Conservation (phyloP, 2,113 vertebrate species). For the Pelecanus crispus region DNA sequence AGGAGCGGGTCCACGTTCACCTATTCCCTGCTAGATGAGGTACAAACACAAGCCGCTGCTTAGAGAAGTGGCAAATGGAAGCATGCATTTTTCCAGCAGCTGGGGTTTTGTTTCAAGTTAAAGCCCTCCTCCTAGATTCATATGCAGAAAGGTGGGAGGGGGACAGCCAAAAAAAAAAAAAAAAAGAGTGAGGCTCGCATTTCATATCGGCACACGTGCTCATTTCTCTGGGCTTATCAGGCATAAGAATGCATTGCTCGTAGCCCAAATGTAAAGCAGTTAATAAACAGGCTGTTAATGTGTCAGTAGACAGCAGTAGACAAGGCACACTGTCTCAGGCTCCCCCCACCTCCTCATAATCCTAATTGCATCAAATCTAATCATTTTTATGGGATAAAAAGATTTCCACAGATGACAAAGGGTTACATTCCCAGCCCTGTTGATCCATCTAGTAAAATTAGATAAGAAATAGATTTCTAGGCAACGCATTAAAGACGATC, state of each 20-base stretch:
- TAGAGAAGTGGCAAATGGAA: accelerated
- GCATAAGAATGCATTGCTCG: neutral
- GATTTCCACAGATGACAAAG: slow-evolving; percentile 65
- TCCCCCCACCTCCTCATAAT: slow-evolving; percentile 49
- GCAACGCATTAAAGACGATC: neutral
- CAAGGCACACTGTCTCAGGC: neutral
- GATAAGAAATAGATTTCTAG: slow-evolving; percentile 54
- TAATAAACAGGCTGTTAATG: slow-evolving; percentile 64
- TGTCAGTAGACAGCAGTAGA: slow-evolving; percentile 26
- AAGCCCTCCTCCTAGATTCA: slow-evolving; percentile 28
- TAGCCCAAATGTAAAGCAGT: slow-evolving; percentile 23
- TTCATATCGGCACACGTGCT: neutral
- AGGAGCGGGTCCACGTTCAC: accelerated
- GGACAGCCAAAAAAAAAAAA: neutral
- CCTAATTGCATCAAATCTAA: slow-evolving; percentile 68
- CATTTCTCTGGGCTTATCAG: neutral
- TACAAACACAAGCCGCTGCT: accelerated
- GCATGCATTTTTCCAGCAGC: accelerated
- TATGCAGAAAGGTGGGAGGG: slow-evolving; percentile 19
- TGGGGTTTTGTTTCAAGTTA: neutral
- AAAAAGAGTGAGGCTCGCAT: neutral
- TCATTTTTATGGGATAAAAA: slow-evolving; percentile 70
- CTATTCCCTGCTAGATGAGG: accelerated
- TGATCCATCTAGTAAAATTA: slow-evolving; percentile 56
- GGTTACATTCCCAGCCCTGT: slow-evolving; percentile 55